Base-by-base conservation (phyloP, 1,140 invertebrate genomes). In the Leptopilina clavipes region DNA sequence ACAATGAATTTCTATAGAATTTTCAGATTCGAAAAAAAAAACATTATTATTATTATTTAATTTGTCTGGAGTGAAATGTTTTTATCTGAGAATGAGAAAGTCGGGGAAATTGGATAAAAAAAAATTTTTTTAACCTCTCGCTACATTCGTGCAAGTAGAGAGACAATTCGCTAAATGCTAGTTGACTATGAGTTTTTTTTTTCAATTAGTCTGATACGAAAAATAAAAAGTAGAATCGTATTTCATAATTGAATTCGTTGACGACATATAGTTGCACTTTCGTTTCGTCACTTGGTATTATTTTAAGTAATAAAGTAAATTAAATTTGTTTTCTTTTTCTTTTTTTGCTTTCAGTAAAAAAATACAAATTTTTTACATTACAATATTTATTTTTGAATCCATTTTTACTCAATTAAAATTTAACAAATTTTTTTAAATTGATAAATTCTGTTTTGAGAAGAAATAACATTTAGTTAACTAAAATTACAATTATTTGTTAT, bases 141-240 rank as follows among this genome's bases (percentile, higher is more conserved):
- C 56, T 31, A 12, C 11, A 31, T 7, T 12, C 25, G 31, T 37
- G 9, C n/a, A n/a, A n/a, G n/a, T 14, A 37, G 25, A 12, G 8
- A 3, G 25, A 37, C 59, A 65, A 65, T 65, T 31, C 25, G 22
- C 59, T 65, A n/a, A 65, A 25, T 65, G 59, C 59, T 37, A 65
- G 6, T 65, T 19, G 12, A 10, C 5, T n/a, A n/a, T n/a, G 59
- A 59, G 59, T 14, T 65, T 65, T 65, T 59, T 31, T 40, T 40
- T 31, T 31, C 59, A 65, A 65, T 65, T 65, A 31, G 48, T 14
- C 19, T 8, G 59, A 65, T 65, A 65, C 22, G 6, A 6, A 40
- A 65, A 65, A 65, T 65, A 65, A n/a, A n/a, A 65, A 65, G 59
- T 31, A 12, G 10, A 65, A 65, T 65, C 56, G 22, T 65, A 65